Conservation (phyloP, 2,113 vertebrate genomes). For the Turnix velox region DNA sequence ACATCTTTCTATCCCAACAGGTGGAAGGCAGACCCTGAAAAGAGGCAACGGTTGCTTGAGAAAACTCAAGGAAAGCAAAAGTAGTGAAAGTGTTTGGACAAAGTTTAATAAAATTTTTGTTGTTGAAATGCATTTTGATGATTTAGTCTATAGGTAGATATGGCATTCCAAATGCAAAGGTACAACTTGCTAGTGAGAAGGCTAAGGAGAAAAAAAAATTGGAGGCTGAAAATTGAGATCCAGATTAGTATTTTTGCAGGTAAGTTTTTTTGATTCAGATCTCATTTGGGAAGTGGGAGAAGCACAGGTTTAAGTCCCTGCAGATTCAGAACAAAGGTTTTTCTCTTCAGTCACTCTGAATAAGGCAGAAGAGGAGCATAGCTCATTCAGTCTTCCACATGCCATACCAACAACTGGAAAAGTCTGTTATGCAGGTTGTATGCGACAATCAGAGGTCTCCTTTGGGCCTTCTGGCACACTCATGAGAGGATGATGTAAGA, state of each 20-base stretch:
- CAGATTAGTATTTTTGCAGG: background rate
- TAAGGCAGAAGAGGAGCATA: background rate
- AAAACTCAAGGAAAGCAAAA: background rate
- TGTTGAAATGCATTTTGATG: background rate
- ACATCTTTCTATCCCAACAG: background rate
- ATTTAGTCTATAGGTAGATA: background rate
- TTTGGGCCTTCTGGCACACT: slow-evolving; percentile 21
- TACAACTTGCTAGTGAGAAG: background rate
- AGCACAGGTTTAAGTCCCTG: background rate
- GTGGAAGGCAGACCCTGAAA: background rate
- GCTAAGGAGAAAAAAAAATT: background rate
- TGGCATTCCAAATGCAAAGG: background rate
- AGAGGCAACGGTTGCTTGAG: background rate
- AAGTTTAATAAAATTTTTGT: background rate
- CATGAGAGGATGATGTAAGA: background rate
- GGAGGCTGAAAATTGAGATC: background rate
- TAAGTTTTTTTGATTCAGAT: background rate
- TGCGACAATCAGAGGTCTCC: background rate
- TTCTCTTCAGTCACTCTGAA: background rate
- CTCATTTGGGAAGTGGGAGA: background rate
- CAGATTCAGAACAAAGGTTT: background rate
- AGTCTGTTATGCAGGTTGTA: background rate
- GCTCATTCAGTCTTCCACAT: background rate
- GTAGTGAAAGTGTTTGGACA: background rate
- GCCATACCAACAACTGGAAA: background rate